Base-by-base conservation (phyloP, 2,113 vertebrate species). In the Drymodes brunneopygia region DNA sequence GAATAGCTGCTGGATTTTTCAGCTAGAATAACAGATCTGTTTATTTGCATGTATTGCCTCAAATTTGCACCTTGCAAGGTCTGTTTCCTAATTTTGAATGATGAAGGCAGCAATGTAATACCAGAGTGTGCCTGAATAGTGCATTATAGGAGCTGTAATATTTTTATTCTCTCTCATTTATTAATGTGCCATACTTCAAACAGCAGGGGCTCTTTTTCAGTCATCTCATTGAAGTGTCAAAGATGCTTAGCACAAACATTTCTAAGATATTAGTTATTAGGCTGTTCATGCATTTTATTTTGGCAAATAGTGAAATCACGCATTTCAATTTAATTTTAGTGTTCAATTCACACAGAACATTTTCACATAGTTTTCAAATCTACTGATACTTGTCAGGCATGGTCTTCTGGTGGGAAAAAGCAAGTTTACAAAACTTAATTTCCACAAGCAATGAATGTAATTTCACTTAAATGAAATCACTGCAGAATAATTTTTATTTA, bases 291-390 rank as follows among this genome's bases (percentile, higher is more conserved):
- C 65, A 45, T 90, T 92, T 90, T 86, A 86, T 83, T 96, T 94
- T 13, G 20, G n/a, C 74, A 94, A 97, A 86, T 17, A 94, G 67
- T 45, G 14, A 80, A 83, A 94, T 77, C 70, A 74, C 0, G 0
- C 33, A 44, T 94, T 95, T 96, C 71, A 77, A 90, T 96, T 94
- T 78, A 19, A 88, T 88, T 96, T 81, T 87, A 95, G 69, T 33
- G n/a, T 42, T 82, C 51, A 42, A 8, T 51, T 83, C 48, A 71
- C n/a, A 24, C 5, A 60, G 66, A 96, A 92, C 9, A 10, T 67
- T 53, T 51, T 54, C 48, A 40, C 11, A 6, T 23, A 8, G 13
- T 48, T 90, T 95, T 57, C 24, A 92, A 85, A 47, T 27, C 56
- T 92, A 86, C 62, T 92, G 35, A 33, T 53, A 82, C 28, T 60